These are phyloP conservation scores for Oryzias melastigma DNA, from an alignment of 2,113 vertebrate genomes.

Conservation along the genomic window DNA sequence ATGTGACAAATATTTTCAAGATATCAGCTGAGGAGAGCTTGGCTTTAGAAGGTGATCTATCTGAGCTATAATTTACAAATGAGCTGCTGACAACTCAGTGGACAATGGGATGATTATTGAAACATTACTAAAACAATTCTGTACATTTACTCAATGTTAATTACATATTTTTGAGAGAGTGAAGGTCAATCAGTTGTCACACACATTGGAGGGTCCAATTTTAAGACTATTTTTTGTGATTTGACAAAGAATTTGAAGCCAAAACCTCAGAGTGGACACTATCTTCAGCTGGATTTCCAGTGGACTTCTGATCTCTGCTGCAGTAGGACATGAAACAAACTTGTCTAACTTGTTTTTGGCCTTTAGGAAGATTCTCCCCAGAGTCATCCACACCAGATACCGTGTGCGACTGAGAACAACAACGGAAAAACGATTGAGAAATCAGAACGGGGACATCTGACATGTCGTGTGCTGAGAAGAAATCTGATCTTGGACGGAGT, in stretches of 20 bases:
- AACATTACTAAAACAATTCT: no score
- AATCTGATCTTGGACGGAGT: constrained; percentile 40
- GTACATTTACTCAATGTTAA: no score
- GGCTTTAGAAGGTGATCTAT: no score
- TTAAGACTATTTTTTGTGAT: neutral
- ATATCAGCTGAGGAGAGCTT: no score
- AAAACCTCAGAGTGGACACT: no score
- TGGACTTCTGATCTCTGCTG: constrained; percentile 3
- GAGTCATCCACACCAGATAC: constrained; percentile 39
- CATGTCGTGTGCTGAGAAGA: constrained; percentile 1
- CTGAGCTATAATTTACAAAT: no score
- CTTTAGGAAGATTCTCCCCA: constrained; percentile 31
- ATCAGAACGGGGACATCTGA: constrained; percentile 34
- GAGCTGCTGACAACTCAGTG: no score
- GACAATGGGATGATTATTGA: no score
- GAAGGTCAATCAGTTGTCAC: no score
- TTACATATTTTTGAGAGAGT: no score
- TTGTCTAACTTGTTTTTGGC: constrained; percentile 24
- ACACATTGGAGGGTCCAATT: neutral
- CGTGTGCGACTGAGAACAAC: constrained; percentile 27
- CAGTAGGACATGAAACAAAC: neutral
- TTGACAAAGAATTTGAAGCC: neutral
- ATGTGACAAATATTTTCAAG: no score
- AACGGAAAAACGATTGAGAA: constrained; percentile 55
- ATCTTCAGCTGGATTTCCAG: no score